Conservation (phyloP, 2,797 vertebrate genomes). For the Chlorospingus semifuscus region DNA sequence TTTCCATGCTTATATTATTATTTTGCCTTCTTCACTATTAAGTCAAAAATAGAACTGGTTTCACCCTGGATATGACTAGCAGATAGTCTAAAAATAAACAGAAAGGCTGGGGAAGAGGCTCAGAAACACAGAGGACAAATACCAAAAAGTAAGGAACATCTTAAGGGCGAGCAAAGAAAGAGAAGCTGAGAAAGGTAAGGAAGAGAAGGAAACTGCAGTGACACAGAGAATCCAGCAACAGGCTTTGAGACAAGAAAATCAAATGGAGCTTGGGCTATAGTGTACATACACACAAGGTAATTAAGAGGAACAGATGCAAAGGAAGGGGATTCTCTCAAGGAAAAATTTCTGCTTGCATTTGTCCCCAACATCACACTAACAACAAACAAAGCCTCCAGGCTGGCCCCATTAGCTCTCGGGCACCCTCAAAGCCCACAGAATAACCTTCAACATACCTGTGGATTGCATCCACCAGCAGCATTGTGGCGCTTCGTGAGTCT, state of each 20-base stretch:
- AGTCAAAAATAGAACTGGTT: neutral
- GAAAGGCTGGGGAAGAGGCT: neutral
- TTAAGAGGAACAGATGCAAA: neutral
- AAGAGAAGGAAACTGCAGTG: neutral
- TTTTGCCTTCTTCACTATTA: neutral
- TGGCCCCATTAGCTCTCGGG: neutral
- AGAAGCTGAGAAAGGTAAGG: neutral
- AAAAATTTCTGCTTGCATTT: neutral
- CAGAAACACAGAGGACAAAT: neutral
- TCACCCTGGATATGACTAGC: neutral
- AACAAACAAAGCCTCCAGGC: neutral
- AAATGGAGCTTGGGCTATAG: neutral
- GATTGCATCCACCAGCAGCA: slow-evolving; percentile 66
- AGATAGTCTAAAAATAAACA: neutral
- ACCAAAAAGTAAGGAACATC: neutral
- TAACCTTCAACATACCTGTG: slow-evolving; percentile 77
- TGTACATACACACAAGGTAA: accelerated
- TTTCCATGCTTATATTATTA: neutral
- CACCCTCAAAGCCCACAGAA: neutral
- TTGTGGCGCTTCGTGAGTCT: slow-evolving; percentile 77
- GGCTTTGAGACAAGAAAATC: neutral
- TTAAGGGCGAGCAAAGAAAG: neutral
- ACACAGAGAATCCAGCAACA: neutral
- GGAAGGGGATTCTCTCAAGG: neutral
- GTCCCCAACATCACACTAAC: neutral